Evolutionary conservation across 1,140 invertebrate species (phyloP).

Genomic region (Prorops nasuta): DNA sequence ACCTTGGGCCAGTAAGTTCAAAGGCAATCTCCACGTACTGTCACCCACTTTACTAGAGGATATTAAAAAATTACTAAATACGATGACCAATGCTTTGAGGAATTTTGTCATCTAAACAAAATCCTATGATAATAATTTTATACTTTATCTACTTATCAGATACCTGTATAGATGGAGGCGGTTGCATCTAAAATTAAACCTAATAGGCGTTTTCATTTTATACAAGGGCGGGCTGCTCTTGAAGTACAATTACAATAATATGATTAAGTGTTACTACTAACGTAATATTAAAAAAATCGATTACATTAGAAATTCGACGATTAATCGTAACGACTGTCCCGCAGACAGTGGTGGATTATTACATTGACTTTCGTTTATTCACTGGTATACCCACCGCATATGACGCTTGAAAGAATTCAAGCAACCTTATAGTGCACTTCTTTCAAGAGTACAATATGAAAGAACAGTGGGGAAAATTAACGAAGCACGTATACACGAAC

Average conservation of each 20-base stretch:
- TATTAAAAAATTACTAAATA: conserved; percentile 22
- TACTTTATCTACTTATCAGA: conserved; percentile 28
- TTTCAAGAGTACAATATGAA: too few species aligned
- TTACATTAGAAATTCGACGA: conserved; percentile 34
- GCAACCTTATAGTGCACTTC: too few species aligned
- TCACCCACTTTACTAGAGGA: conserved; percentile 12
- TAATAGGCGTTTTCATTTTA: conserved; percentile 38
- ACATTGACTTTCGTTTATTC: not conserved
- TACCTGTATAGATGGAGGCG: conserved; percentile 26
- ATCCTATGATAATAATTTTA: conserved; percentile 20
- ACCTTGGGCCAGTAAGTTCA: conserved; percentile 29
- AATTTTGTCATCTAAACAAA: conserved; percentile 20
- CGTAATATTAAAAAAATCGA: conserved; percentile 41
- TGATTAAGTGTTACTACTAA: conserved; percentile 39
- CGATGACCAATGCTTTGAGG: conserved; percentile 17
- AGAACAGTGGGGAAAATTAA: too few species aligned
- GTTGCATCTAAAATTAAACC: conserved; percentile 35
- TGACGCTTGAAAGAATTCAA: not conserved
- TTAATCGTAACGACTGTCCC: conserved; percentile 36
- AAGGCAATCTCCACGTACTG: conserved; percentile 34
- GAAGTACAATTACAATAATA: conserved; percentile 33
- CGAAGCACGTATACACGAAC: too few species aligned
- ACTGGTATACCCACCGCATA: not conserved
- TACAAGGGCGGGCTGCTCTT: conserved; percentile 19
- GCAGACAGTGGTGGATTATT: conserved; percentile 28